Percentiles rank a stretch among this genome's conserved stretches.
Evolutionary conservation across 2,113 vertebrate species (phyloP).

Genomic region (Dromas ardeola): DNA sequence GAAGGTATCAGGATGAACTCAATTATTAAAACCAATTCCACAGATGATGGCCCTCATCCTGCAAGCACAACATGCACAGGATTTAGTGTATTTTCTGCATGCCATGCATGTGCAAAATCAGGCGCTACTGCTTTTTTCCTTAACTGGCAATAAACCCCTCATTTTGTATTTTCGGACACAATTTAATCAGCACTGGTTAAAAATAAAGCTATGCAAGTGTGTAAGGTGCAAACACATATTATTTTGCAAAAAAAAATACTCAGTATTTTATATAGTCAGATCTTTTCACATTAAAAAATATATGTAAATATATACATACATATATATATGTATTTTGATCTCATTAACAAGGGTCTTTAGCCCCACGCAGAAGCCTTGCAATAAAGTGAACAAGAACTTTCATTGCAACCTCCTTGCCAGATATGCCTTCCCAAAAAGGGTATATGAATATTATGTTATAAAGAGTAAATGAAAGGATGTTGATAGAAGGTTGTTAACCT

Average conservation of each 20-base stretch:
- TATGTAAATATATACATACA: neutral
- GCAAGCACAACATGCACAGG: neutral
- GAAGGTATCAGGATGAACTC: neutral
- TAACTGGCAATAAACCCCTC: neutral
- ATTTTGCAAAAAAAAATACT: neutral
- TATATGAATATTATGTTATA: neutral
- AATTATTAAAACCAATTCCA: neutral
- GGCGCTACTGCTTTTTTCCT: neutral
- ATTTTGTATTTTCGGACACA: neutral
- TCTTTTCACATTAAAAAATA: neutral
- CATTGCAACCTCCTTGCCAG: neutral
- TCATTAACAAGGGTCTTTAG: neutral
- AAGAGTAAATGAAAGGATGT: neutral
- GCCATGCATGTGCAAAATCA: neutral
- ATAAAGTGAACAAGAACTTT: neutral
- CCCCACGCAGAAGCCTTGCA: neutral
- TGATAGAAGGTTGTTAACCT: neutral
- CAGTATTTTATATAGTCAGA: neutral
- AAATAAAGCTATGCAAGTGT: neutral
- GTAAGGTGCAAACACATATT: neutral
- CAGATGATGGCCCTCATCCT: neutral
- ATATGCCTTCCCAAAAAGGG: neutral
- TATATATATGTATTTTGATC: neutral
- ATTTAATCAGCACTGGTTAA: neutral
- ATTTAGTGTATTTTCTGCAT: neutral